These are phyloP conservation scores for Vombatus ursinus DNA, from an alignment of 2,113 vertebrate genomes.

Conservation along the genomic window DNA sequence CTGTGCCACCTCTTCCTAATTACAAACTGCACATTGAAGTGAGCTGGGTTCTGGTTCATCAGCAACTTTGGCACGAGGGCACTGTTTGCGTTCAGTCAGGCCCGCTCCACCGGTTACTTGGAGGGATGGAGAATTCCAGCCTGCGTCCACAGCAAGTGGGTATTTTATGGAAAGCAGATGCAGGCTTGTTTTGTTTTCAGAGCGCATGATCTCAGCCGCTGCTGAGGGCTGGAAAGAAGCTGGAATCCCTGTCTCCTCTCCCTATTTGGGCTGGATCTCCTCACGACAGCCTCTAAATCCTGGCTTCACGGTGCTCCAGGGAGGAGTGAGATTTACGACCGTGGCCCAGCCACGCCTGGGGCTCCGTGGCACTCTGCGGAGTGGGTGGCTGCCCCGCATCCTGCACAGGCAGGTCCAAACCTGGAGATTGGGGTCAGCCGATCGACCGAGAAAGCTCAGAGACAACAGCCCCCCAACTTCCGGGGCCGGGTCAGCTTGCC, in stretches of 20 bases:
- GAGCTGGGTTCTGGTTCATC: background rate
- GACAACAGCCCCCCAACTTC: too few species aligned
- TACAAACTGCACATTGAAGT: background rate
- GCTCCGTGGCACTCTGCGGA: conserved; percentile 33
- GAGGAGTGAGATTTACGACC: conserved; percentile 34
- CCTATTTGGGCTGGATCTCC: conserved; percentile 50
- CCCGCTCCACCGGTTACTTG: background rate
- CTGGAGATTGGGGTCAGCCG: background rate
- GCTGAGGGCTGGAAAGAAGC: conserved; percentile 49
- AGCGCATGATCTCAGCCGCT: conserved; percentile 46
- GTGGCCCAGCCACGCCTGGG: too few species aligned
- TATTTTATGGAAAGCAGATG: conserved; percentile 63
- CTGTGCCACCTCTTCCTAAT: too few species aligned
- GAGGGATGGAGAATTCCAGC: conserved; percentile 54
- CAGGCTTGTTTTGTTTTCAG: conserved; percentile 39
- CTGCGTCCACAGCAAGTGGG: conserved; percentile 55
- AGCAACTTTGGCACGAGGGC: too few species aligned
- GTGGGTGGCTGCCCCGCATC: conserved; percentile 2
- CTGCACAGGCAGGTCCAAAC: background rate
- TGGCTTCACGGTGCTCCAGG: conserved; percentile 32
- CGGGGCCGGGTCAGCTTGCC: too few species aligned
- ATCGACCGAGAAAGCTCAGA: too few species aligned
- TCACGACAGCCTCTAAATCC: conserved; percentile 59
- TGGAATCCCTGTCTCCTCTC: conserved; percentile 41
- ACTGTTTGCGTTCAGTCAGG: too few species aligned